These are phyloP conservation scores for Prosopocoilus inquinatus DNA, from an alignment of 2,888 invertebrate genomes.

Conservation along the genomic window DNA sequence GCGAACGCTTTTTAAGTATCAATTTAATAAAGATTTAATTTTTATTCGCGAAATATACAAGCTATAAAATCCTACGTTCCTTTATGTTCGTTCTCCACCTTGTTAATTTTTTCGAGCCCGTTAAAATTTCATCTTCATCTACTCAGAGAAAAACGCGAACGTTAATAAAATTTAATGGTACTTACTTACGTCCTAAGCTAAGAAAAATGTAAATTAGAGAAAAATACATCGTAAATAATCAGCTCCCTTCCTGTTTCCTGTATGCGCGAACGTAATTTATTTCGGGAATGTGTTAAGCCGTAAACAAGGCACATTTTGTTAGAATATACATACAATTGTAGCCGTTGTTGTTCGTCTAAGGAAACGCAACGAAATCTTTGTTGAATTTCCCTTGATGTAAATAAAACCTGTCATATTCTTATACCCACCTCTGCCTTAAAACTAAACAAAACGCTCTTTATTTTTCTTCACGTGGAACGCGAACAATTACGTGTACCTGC, in stretches of 20 bases:
- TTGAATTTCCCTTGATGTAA: conserved; percentile 50
- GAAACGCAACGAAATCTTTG: conserved; percentile 40
- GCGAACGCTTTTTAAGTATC: no score
- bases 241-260: conserved; percentile 48
- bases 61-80: conserved; percentile 29
- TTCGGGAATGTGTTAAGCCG: conserved; percentile 47
- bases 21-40: conserved; percentile 17
- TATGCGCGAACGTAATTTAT: conserved; percentile 44
- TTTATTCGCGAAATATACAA: conserved; percentile 20
- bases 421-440: conserved; percentile 5
- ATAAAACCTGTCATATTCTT: conserved; percentile 46
- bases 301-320: conserved; percentile 33
- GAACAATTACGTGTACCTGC: no score
- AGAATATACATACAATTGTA: conserved; percentile 29
- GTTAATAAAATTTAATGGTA: conserved; percentile 48
- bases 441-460: conserved; percentile 12
- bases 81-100: conserved; percentile 26
- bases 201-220: conserved; percentile 50
- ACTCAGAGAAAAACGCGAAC: conserved; percentile 35
- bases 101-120: conserved; percentile 31
- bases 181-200: conserved; percentile 43
- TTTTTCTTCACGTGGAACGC: conserved; percentile 10
- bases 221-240: conserved; percentile 51
- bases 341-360: conserved; percentile 16
- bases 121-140: conserved; percentile 39